Evolutionary conservation across 2,797 vertebrate genomes (phyloP).

Genomic region (Microchirus variegatus): DNA sequence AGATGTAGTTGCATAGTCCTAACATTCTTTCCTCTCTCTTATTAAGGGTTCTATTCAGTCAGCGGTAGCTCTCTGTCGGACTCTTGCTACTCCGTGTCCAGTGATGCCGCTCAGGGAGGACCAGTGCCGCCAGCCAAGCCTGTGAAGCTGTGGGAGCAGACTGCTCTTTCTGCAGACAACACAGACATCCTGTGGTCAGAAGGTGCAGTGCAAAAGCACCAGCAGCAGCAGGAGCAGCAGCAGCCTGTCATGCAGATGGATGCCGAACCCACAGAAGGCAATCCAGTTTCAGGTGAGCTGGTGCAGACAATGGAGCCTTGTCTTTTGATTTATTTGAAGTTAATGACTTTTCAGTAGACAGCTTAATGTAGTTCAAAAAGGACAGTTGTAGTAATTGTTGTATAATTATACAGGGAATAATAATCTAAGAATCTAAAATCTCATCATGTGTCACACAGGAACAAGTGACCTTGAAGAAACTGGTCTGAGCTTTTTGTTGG

Average conservation of each 20-base stretch:
- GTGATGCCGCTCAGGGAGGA: conserved; percentile 74
- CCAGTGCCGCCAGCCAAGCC: conserved; percentile 51
- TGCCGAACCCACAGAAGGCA: conserved; percentile 50
- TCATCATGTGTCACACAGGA: conserved; percentile 41
- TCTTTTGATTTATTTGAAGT: not conserved
- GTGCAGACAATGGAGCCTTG: not conserved
- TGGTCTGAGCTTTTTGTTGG: conserved; percentile 76
- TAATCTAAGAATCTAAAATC: not conserved
- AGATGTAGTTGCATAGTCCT: not conserved
- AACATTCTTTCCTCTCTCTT: conserved; percentile 19
- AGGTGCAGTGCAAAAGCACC: conserved; percentile 57
- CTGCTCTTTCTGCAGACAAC: conserved; percentile 73
- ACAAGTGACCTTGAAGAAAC: conserved; percentile 77
- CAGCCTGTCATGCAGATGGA: conserved; percentile 49
- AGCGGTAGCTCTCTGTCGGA: conserved; percentile 87
- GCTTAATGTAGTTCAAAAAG: not conserved
- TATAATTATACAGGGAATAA: not conserved
- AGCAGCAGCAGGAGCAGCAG: no score
- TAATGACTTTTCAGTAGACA: not conserved
- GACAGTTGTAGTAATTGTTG: not conserved
- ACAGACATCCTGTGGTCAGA: conserved; percentile 80
- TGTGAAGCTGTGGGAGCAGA: conserved; percentile 70
- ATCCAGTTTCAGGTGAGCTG: conserved; percentile 79
- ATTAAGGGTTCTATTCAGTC: conserved; percentile 84
- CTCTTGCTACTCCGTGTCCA: conserved; percentile 86